Evolutionary conservation across 1,140 invertebrate genomes (phyloP).

Genomic region (Aphis gossypii): DNA sequence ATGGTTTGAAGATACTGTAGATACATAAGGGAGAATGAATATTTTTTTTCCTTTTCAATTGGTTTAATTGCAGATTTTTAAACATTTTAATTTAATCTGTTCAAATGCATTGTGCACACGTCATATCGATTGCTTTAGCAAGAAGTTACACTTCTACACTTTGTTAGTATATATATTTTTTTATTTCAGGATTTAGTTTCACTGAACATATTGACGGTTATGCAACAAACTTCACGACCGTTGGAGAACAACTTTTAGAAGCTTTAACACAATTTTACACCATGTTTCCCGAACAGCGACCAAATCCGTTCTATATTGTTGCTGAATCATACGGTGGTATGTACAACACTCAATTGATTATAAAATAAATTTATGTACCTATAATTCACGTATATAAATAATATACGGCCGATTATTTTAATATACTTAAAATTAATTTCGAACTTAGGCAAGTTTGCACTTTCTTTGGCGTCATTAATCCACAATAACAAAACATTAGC

Average conservation of each 20-base stretch:
- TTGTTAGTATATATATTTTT: not conserved
- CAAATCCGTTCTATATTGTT: conserved; percentile 77
- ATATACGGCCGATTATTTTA: not conserved
- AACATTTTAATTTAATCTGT: not conserved
- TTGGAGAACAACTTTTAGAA: conserved; percentile 73
- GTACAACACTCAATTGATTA: not conserved
- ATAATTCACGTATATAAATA: not conserved
- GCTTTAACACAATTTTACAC: conserved; percentile 76
- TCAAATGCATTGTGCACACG: not conserved
- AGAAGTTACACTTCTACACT: not conserved
- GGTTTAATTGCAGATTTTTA: not conserved
- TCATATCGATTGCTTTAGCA: not conserved
- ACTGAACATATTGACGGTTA: conserved; percentile 73
- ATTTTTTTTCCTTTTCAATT: not conserved
- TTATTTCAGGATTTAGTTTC: conserved; percentile 69
- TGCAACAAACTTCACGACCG: conserved; percentile 72
- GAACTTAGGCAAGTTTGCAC: conserved; percentile 45
- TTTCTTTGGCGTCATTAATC: conserved; percentile 32
- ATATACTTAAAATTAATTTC: not conserved
- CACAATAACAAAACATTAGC: conserved; percentile 43
- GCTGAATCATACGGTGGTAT: conserved; percentile 80
- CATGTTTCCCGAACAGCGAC: conserved; percentile 73
- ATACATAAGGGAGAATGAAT: not conserved
- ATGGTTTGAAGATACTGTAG: not conserved
- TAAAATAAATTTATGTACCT: not conserved